These are phyloP conservation scores for Myrmecophaga tridactyla DNA, from an alignment of 2,113 vertebrate species.

Conservation along the genomic window DNA sequence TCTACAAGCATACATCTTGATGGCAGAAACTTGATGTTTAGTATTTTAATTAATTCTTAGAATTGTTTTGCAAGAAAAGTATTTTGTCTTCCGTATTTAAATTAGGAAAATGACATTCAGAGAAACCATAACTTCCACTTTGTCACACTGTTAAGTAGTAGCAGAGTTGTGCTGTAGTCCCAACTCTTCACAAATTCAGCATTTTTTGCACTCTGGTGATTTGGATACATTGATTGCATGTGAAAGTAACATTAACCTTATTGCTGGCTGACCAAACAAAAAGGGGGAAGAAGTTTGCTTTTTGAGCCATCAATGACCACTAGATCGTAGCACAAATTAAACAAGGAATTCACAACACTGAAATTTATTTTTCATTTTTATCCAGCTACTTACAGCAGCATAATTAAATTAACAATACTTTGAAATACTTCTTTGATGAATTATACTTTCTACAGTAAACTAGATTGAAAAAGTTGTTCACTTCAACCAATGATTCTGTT, in stretches of 20 bases:
- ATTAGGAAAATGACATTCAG: neutral
- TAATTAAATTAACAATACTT: neutral
- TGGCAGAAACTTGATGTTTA: neutral
- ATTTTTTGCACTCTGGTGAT: neutral
- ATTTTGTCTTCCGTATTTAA: neutral
- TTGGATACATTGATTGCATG: neutral
- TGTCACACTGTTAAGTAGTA: neutral
- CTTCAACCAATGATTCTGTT: neutral
- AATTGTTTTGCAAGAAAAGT: neutral
- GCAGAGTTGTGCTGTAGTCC: neutral
- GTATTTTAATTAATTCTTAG: neutral
- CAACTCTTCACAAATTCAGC: neutral
- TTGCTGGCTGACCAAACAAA: neutral
- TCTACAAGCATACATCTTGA: neutral
- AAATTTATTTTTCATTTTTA: constrained; percentile 21
- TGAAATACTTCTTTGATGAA: neutral
- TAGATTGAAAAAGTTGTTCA: neutral
- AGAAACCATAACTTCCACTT: neutral
- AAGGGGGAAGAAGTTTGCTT: neutral
- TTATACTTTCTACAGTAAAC: neutral
- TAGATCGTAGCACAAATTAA: neutral
- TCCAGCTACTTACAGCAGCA: neutral
- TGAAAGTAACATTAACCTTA: neutral
- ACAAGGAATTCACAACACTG: neutral
- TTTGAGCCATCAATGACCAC: neutral